phyloP scores from a whole-genome alignment of 2,113 vertebrate species.

The Capricornis sumatraensis region DNA sequence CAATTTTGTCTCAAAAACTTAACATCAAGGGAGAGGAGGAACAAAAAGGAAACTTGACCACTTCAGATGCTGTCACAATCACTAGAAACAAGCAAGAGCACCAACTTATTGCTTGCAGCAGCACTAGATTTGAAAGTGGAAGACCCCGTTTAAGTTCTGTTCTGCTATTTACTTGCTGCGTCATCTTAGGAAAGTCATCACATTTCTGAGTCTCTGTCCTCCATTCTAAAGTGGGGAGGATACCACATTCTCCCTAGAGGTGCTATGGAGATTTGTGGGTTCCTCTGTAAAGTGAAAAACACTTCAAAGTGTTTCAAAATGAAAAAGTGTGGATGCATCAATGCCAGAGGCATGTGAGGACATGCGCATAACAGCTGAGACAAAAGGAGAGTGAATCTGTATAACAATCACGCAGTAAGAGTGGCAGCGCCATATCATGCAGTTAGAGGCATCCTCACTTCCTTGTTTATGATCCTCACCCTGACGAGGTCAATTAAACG shows the following conservation, averaged over 20 bases:
- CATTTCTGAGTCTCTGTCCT: background rate
- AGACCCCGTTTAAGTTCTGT: background rate
- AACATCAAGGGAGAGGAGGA: background rate
- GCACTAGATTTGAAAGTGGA: background rate
- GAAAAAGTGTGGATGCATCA: background rate
- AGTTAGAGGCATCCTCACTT: background rate
- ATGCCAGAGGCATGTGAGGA: background rate
- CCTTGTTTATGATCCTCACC: background rate
- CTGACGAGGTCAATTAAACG: background rate
- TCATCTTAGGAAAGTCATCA: background rate
- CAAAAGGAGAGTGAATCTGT: background rate
- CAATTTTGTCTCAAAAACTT: conserved; percentile 17
- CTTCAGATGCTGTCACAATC: background rate
- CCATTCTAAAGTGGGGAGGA: background rate
- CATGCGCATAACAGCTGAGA: background rate
- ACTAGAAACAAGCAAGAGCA: background rate
- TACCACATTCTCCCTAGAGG: background rate
- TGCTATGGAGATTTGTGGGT: background rate
- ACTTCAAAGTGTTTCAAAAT: background rate
- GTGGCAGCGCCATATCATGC: background rate
- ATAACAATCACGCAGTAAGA: background rate
- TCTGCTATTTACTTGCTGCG: background rate
- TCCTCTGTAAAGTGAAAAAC: background rate
- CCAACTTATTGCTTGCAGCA: too few species aligned
- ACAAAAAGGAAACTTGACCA: background rate